Base-by-base conservation (phyloP, 2,888 invertebrate genomes). In the Alloplasta piceator region DNA sequence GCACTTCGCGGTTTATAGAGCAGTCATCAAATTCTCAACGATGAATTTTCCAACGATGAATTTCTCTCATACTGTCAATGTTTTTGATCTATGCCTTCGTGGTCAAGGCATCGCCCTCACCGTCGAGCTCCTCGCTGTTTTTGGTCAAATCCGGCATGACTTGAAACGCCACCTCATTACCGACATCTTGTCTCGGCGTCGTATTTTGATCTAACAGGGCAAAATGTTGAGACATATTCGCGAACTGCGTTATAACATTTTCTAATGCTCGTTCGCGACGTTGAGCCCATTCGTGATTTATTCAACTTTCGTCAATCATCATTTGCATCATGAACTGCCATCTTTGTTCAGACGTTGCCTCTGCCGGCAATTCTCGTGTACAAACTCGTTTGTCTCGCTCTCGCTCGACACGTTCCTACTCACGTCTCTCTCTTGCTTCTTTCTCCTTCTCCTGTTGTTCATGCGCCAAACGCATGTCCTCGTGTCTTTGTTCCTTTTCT, bases 311-410 rank as follows among this genome's bases (percentile, higher is more conserved):
- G 43, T 39, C 61, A 7, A 74, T 67, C n/a, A 79, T 70, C 55
- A 68, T n/a, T 10, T 36, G 52, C 68, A 75, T 74, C 75, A 75
- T 92, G 92, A 6, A 92, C 88, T 36, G 10, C 92, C 92, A 26
- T 93, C 93, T n/a, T n/a, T n/a, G n/a, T n/a, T n/a, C n/a, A n/a
- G n/a, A n/a, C n/a, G n/a, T n/a, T n/a, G n/a, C 70, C 10, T 70
- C 38, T 6, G 46, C 14, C 36, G 58, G 58, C 60, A 60, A 41
- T 16, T 71, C 26, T 26, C 38, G 66, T 16, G 12, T 52, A n/a
- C 52, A 52, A n/a, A 39, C 52, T n/a, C 38, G 58, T 43, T 56
- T 46, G n/a, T 55, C 46, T 5, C 48, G 58, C 9, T 70, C 70
- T 2, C 36, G 56, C 7, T 56, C 46, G 9, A 14, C 39, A 16